Percentiles rank a stretch among this genome's conserved stretches.
These are phyloP conservation scores for Zalophus californianus DNA, from an alignment of 2,797 vertebrate genomes.

Conservation along the genomic window DNA sequence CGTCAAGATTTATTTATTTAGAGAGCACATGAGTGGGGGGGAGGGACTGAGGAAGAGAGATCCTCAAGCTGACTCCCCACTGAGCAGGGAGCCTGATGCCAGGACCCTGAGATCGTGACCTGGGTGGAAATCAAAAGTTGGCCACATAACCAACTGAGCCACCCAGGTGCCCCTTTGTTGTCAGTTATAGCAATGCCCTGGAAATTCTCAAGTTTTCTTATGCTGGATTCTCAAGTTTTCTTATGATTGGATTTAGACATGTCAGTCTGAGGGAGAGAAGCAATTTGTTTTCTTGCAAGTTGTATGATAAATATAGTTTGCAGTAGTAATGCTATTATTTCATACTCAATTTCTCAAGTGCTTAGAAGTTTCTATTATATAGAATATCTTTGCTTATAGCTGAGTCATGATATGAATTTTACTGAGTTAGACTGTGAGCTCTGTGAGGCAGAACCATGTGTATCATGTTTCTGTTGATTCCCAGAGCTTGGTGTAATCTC, in stretches of 20 bases:
- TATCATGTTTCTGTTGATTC: constrained; percentile 34
- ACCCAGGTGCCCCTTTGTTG: neutral
- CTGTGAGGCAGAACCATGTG: neutral
- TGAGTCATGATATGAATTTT: neutral
- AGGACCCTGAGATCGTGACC: neutral
- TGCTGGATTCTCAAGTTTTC: constrained; percentile 42
- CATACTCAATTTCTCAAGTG: constrained; percentile 4
- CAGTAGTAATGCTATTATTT: constrained; percentile 47
- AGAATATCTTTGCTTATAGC: constrained; percentile 16
- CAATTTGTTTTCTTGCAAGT: constrained; percentile 52
- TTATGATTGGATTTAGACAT: constrained; percentile 54
- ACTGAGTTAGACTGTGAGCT: constrained; percentile 24
- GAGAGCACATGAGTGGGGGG: neutral
- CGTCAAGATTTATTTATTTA: neutral
- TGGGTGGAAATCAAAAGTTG: neutral
- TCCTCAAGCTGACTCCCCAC: neutral
- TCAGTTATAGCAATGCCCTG: neutral
- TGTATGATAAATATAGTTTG: constrained; percentile 60
- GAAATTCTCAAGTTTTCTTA: constrained; percentile 52
- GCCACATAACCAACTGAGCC: neutral
- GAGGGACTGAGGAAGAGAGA: neutral
- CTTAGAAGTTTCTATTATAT: constrained; percentile 19
- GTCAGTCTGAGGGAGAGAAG: neutral
- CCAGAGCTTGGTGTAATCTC: neutral
- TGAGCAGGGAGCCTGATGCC: neutral